A percentile compares a stretch with the other conserved stretches of the same genome.
Conservation (phyloP, 2,797 vertebrate species). For the Cirrhinus mrigala region DNA sequence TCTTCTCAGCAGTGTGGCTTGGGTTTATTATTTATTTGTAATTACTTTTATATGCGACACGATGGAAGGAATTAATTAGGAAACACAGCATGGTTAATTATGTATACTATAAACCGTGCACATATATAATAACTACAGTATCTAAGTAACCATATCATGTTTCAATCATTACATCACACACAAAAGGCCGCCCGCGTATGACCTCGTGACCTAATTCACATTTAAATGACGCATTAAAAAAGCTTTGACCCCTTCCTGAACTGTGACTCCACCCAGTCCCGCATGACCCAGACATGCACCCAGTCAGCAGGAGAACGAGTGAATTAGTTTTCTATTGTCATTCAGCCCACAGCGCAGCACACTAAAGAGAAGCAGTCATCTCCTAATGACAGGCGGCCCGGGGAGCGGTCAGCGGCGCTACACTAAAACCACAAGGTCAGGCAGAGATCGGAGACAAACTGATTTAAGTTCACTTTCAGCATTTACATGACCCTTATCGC, state of each 20-base stretch:
- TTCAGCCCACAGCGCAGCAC: conserved; percentile 39
- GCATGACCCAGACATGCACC: conserved; percentile 79
- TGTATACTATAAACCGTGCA: conserved; percentile 26
- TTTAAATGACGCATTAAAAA: conserved; percentile 48
- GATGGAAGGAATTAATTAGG: conserved; percentile 78
- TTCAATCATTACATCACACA: conserved; percentile 47
- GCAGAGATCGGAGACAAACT: conserved; percentile 40
- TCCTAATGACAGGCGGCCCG: conserved; percentile 54
- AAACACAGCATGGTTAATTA: conserved; percentile 42
- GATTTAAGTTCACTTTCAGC: conserved; percentile 50
- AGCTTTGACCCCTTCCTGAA: conserved; percentile 53
- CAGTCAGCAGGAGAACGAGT: conserved; percentile 75
- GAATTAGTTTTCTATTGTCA: conserved; percentile 65
- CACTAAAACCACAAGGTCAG: conserved; percentile 50
- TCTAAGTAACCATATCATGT: conserved; percentile 39
- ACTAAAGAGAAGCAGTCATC: conserved; percentile 46
- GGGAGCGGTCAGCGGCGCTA: conserved; percentile 29
- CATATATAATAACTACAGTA: conserved; percentile 36
- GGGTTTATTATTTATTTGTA: conserved; percentile 80
- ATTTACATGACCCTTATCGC: conserved; percentile 28
- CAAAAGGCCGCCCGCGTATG: conserved; percentile 23
- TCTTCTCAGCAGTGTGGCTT: conserved; percentile 76
- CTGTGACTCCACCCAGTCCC: conserved; percentile 65
- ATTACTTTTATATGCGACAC: conserved; percentile 76
- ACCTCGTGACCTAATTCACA: conserved; percentile 53